These are phyloP conservation scores for Hystrix cristata DNA, from an alignment of 2,113 vertebrate species.

Conservation along the genomic window DNA sequence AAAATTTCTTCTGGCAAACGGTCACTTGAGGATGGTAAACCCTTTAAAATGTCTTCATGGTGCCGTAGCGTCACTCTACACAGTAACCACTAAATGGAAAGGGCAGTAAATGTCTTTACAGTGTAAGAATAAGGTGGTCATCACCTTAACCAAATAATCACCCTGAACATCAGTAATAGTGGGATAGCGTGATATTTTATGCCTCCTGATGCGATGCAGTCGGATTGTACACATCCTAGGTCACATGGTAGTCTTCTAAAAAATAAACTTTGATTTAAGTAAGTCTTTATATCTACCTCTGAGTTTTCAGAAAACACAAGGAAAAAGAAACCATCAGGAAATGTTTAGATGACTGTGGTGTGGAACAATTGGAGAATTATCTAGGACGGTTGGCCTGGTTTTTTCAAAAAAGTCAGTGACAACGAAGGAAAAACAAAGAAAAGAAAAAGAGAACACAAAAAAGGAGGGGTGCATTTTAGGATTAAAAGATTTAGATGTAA, in stretches of 20 bases:
- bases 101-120: background rate
- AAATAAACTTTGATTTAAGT: background rate
- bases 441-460: background rate
- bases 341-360: background rate
- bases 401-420: background rate
- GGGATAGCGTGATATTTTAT: background rate
- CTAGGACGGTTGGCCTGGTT: background rate
- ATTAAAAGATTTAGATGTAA: background rate
- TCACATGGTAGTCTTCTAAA: background rate
- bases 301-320: constrained; percentile 3
- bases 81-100: background rate
- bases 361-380: background rate
- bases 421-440: background rate
- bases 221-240: background rate
- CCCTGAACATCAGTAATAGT: background rate
- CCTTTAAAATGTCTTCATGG: background rate
- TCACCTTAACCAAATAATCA: background rate
- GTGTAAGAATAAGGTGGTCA: background rate
- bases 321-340: background rate
- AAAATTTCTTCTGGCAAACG: background rate
- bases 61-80: background rate
- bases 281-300: background rate
- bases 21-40: background rate
- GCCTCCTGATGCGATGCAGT: background rate
- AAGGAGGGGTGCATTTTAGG: background rate